These are phyloP conservation scores for Parus major DNA, from an alignment of 2,113 vertebrate species.

Conservation along the genomic window DNA sequence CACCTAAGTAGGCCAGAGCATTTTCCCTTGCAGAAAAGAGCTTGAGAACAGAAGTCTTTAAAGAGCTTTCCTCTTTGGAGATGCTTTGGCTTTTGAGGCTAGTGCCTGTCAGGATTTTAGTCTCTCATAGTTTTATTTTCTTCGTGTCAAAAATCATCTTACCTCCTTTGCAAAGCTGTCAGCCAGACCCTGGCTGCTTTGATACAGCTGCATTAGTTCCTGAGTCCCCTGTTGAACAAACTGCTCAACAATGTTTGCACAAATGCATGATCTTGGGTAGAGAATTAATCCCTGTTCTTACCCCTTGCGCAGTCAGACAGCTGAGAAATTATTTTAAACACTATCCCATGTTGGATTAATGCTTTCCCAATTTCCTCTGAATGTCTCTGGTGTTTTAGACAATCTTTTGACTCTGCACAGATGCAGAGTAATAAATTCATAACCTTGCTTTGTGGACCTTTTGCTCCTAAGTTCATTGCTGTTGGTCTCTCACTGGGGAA, in stretches of 20 bases:
- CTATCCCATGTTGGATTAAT: background rate
- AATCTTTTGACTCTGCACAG: background rate
- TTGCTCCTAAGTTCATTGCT: background rate
- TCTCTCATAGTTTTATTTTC: conserved; percentile 45
- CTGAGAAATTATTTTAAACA: conserved; percentile 44
- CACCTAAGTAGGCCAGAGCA: background rate
- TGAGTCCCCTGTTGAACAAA: conserved; percentile 16
- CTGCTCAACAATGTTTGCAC: conserved; percentile 39
- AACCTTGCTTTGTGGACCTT: conserved; percentile 4
- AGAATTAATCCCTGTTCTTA: conserved; percentile 29
- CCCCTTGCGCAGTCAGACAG: conserved; percentile 10
- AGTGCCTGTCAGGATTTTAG: conserved; percentile 38
- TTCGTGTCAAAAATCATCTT: conserved; percentile 49
- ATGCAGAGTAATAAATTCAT: conserved; percentile 15
- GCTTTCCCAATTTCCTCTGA: conserved; percentile 25
- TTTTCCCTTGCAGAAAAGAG: background rate
- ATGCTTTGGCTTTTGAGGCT: background rate
- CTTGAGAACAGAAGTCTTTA: conserved; percentile 20
- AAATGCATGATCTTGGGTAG: conserved; percentile 9
- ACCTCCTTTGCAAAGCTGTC: conserved; percentile 50
- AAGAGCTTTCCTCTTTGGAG: conserved; percentile 29
- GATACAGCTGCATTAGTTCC: background rate
- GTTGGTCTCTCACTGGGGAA: background rate
- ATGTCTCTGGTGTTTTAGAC: background rate
- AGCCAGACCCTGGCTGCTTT: conserved; percentile 42